Base-by-base conservation (phyloP, 2,797 vertebrate genomes). In the Sebastes trivittatus region DNA sequence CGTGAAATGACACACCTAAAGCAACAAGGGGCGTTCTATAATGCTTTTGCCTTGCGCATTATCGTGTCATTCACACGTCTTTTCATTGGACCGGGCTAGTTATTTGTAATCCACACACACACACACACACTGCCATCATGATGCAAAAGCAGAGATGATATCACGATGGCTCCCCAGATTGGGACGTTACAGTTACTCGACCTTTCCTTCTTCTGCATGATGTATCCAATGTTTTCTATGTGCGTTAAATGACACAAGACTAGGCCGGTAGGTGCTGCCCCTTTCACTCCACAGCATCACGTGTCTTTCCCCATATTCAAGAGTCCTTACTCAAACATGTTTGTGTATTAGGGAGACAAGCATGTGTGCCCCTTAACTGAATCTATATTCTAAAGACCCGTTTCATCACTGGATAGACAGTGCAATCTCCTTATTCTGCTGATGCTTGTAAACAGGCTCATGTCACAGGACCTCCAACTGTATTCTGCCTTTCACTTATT, bases 401-500 rank as follows among this genome's bases (percentile, higher is more conserved):
- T 18, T 63, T 73, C 55, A 34, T 76, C 61, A 59, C 64, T 22
- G 32, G 30, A 18, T 14, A 46, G 18, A 65, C 22, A 29, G 18
- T 36, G 7, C 25, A 60, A 69, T 63, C 13, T 59, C 22, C 62
- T 46, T 68, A 18, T 77, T 76, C 7, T 78, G 32, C 72, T 74
- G 67, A 49, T 29, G 20, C 32, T 64, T 11, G 10, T 42, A 20
- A 72, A 73, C n/a, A 11, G 11, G 5, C 49, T 79, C 34, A 42
- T 11, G 3, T 70, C 59, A 60, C 8, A 8, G 23, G 25, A 73
- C 18, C 27, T 58, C 22, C 11, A 13, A 64, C 22, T 49, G 29
- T 80, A 73, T 67, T 72, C 42, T 32, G 9, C 42, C 8, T 18
- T 34, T 78, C 20, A 74, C 62, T 60, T 18, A 32, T 59, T 59